phyloP scores from a whole-genome alignment of 2,113 vertebrate species.

The Ctenodactylus gundi region DNA sequence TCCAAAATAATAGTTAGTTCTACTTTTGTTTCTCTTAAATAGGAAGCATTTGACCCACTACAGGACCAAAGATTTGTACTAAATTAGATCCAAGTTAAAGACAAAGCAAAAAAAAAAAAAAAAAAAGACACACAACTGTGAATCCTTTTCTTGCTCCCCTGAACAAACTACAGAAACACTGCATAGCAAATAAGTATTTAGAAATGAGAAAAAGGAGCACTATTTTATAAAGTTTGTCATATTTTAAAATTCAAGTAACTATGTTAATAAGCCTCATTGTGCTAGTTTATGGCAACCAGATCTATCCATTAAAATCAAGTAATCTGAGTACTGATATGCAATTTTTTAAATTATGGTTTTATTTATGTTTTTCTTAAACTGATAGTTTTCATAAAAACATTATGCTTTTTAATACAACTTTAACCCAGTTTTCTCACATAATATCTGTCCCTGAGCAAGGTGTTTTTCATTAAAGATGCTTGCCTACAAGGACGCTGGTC shows the following conservation, averaged over 20 bases:
- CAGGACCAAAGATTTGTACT: neutral
- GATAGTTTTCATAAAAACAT: slow-evolving; percentile 17
- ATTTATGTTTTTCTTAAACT: neutral
- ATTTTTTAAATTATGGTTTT: neutral
- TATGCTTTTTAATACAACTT: neutral
- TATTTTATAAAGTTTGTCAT: neutral
- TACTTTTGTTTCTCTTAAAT: neutral
- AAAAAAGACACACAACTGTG: neutral
- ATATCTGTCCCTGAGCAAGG: neutral
- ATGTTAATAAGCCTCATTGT: neutral
- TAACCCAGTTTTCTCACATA: neutral
- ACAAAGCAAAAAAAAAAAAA: neutral
- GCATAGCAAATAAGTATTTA: neutral
- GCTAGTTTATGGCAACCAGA: neutral
- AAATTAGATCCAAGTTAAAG: neutral
- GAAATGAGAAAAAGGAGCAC: neutral
- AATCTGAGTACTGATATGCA: neutral
- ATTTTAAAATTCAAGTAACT: neutral
- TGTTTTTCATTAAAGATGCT: neutral
- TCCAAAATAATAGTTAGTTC: neutral
- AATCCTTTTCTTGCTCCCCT: neutral
- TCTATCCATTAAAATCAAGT: neutral
- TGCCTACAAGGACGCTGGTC: neutral
- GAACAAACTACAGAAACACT: neutral
- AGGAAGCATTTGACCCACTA: neutral